Conservation (phyloP, 2,797 vertebrate genomes). For the Tinamus major region DNA sequence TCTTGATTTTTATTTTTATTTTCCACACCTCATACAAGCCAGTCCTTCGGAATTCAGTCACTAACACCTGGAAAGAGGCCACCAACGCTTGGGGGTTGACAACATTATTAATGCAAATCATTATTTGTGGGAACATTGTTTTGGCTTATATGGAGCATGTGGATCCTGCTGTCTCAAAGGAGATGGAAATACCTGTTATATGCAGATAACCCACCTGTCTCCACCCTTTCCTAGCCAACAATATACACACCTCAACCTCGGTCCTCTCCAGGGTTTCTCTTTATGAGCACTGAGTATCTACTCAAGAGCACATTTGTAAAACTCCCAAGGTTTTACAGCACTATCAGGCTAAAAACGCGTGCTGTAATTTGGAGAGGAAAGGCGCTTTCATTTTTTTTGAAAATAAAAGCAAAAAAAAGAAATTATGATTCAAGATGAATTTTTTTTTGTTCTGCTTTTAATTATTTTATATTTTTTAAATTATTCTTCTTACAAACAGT, state of each 20-base stretch:
- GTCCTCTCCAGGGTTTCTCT: not conserved
- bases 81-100: slow-evolving; percentile 32
- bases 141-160: slow-evolving; percentile 7
- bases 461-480: not conserved
- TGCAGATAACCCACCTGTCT: not conserved
- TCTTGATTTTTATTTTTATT: slow-evolving; percentile 46
- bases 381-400: not conserved
- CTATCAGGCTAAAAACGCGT: not conserved
- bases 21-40: slow-evolving; percentile 11
- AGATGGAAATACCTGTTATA: slow-evolving; percentile 30
- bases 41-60: slow-evolving; percentile 35
- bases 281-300: not conserved
- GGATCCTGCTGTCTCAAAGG: slow-evolving; percentile 37
- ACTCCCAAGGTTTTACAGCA: not conserved
- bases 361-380: not conserved
- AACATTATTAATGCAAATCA: slow-evolving; percentile 58
- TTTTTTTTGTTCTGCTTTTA: not conserved
- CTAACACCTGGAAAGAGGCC: slow-evolving; percentile 53
- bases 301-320: slow-evolving; percentile 2
- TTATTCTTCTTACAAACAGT: not conserved
- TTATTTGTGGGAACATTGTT: slow-evolving; percentile 14
- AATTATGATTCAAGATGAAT: not conserved
- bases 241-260: not conserved
- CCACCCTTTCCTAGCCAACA: not conserved
- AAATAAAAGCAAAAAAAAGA: not conserved